Conservation (phyloP, 2,113 vertebrate genomes). For the Aldabrachelys gigantea region DNA sequence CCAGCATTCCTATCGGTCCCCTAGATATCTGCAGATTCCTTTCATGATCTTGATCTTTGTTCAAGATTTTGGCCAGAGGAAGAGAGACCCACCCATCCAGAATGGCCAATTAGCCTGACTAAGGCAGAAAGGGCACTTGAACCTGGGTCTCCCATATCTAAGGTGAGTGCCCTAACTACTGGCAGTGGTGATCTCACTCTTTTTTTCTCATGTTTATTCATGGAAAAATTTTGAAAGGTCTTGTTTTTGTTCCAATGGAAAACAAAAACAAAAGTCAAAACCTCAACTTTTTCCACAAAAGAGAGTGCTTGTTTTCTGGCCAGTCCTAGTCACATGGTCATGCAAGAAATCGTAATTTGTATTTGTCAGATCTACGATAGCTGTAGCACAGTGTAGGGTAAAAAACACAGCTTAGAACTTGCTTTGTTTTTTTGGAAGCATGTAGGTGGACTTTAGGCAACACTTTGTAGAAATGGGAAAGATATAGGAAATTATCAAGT, state of each 20-base stretch:
- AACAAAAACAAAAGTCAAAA: not conserved
- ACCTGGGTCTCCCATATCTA: not conserved
- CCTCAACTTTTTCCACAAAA: not conserved
- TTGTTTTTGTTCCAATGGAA: not conserved
- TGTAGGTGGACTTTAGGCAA: not conserved
- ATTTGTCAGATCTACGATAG: not conserved
- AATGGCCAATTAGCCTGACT: not conserved
- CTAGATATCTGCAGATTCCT: not conserved
- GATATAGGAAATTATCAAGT: not conserved
- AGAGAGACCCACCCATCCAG: not conserved
- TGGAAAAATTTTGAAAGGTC: not conserved
- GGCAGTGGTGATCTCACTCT: not conserved
- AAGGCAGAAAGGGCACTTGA: not conserved
- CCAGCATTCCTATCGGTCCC: not conserved
- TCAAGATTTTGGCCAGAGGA: not conserved
- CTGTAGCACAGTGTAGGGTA: not conserved
- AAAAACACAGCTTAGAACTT: not conserved
- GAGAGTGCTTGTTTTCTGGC: not conserved
- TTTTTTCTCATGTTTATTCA: not conserved
- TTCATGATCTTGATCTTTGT: not conserved
- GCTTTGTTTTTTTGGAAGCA: not conserved
- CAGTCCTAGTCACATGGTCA: not conserved
- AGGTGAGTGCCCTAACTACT: not conserved
- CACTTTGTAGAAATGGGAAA: constrained; percentile 5
- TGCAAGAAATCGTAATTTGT: not conserved